Evolutionary conservation across 2,888 invertebrate genomes (phyloP), one percentile per base, ranked within the genome.

Genomic region (Cecidostiba fungosa): DNA sequence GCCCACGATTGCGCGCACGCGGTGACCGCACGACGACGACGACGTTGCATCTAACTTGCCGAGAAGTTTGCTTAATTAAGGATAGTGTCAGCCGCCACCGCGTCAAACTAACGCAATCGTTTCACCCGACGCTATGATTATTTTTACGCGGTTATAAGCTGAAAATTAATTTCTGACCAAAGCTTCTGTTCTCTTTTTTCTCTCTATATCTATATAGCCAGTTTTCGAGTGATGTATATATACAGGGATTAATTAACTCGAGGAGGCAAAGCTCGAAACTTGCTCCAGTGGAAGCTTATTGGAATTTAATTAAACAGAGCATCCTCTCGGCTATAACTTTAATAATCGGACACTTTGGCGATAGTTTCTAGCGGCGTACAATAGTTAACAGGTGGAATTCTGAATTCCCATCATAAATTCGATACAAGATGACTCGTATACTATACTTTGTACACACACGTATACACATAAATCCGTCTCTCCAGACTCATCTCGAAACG

Each of bases 21-120:
- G 23, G 72, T 43, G 23, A 43, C 72, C 72, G 72, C 72, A 72
- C 26, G 29, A 66, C 26, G 72, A 36, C 43, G 26, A 8, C 69
- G 23, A n/a, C 72, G 19, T 36, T 19, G 73, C 54, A 66, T 78
- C 72, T 85, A 87, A 88, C 86, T 88, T 86, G 85, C 82, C 73
- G 79, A 70, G 77, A 89, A 89, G 87, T 89, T 87, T 82, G 77
- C 86, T 88, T 88, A 89, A 88, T 89, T 88, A 89, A 87, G 85
- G 72, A 23, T 85, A 85, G 83, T 85, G 87, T 87, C 82, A 86
- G 70, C 36, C n/a, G 6, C 50, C 23, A 23, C 59, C 66, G 43
- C 47, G 54, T 47, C 76, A 77, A 39, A 39, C 26, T 47, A 43
- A n/a, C 50, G 66, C 29, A n/a, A 54, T 1, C 43, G 69, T 36